Percentiles rank a stretch among this genome's conserved stretches.
phyloP scores from a whole-genome alignment of 2,113 vertebrate genomes.

The Solenodon paradoxus region DNA sequence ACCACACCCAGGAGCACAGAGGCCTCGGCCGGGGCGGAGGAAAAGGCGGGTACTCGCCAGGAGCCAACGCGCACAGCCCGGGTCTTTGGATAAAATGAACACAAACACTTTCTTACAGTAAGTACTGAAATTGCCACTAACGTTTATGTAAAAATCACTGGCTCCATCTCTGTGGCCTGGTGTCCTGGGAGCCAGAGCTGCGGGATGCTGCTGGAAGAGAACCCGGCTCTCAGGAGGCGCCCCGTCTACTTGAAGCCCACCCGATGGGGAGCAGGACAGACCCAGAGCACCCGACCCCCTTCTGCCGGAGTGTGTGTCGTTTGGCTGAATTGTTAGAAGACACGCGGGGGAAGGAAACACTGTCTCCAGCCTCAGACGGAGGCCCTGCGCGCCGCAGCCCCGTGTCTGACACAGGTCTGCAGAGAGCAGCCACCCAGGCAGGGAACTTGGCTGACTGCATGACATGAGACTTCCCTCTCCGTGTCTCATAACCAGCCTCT shows the following conservation, averaged over 20 bases:
- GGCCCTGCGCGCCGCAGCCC: rapidly evolving
- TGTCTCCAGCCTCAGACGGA: too few relatives aligned
- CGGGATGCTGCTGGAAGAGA: rapidly evolving
- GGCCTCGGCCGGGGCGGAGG: neutral
- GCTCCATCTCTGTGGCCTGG: rapidly evolving
- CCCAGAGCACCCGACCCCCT: neutral
- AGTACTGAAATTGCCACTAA: neutral
- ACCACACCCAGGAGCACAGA: too few relatives aligned
- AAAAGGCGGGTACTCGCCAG: neutral
- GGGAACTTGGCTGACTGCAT: too few relatives aligned
- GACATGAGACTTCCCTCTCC: neutral
- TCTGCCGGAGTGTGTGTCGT: too few relatives aligned
- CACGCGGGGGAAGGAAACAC: too few relatives aligned
- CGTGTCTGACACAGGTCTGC: too few relatives aligned
- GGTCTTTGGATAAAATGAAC: neutral
- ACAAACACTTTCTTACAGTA: neutral
- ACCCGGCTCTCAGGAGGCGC: too few relatives aligned
- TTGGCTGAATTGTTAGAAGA: too few relatives aligned
- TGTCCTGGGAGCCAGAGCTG: neutral
- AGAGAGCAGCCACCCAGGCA: too few relatives aligned
- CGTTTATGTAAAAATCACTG: neutral
- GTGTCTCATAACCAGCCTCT: neutral
- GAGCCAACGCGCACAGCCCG: neutral
- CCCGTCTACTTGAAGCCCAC: too few relatives aligned
- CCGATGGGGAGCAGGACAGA: rapidly evolving